Base-by-base conservation (phyloP, 2,888 invertebrate species). In the Myathropa florea region DNA sequence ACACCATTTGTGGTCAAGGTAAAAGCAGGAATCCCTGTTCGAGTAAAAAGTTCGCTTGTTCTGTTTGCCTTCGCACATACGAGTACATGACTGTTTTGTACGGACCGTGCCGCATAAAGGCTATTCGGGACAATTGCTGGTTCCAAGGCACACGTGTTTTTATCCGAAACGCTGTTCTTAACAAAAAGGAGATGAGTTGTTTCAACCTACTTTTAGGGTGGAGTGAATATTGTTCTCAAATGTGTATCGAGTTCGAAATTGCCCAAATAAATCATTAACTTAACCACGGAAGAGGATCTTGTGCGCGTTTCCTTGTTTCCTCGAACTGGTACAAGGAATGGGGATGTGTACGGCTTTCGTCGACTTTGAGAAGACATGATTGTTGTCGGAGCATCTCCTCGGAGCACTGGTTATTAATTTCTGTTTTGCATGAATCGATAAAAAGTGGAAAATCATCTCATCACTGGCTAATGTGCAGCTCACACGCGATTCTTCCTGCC, bases 341-440 rank as follows among this genome's bases (percentile, higher is more conserved):
- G 55, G 70, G 59, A 78, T 68, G 59, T 82, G 60, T 70, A 67
- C 59, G 63, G 77, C 81, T 83, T 83, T 86, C 82, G 67, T 79
- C 86, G 83, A 67, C 61, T 79, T 71, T 67, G 30, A 61, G 71
- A 64, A 75, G 79, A 82, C 86, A 75, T 70, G 82, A 82, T 79
- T 86, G 57, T 70, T 86, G 82, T 86, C 85, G 46, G 82, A 73
- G 60, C 46, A 77, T 73, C 76, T 72, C 57, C 30, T 30, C 57
- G 2, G 57, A 60, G 82, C 77, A 55, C 64, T 28, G 82, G 70
- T 86, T 82, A 86, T 86, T 86, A 86, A 86, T 86, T 83, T 83
- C 73, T 65, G 70, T 63, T 83, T 86, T 86, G 78, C 78, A 86
- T 86, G 77, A 78, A 75, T 71, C 82, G 85, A 85, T 82, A 86